Evolutionary conservation across 1,140 invertebrate genomes (phyloP), one percentile per base, ranked within the genome.

Genomic region (Apolygus lucorum): DNA sequence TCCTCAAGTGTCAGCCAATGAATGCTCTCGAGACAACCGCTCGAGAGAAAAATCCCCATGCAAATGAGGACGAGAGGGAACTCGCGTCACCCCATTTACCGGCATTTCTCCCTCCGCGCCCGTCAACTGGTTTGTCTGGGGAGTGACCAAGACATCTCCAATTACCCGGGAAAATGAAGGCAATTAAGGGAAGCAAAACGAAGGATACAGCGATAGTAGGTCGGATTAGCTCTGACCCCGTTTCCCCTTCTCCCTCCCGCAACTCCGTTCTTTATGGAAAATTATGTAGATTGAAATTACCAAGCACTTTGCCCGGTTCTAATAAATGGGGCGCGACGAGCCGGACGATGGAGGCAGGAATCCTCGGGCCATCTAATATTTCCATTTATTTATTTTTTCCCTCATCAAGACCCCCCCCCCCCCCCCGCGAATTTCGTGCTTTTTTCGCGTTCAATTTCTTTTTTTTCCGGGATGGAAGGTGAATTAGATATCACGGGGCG

Each of bases 221-320:
- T 42, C 4, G 34, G 34, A 42, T 42, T 42, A 59, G 54, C 13
- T 59, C 22, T 59, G 11, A 49, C 8, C 34, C 8, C 34, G 8
- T 49, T 49, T 49, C 34, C 34, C 17, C 34, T 49, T 17, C 34
- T 8, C 8, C 34, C 8, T 49, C 17, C 22, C 54, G 13, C n/a
- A n/a, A n/a, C n/a, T 13, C 54, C 54, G 22, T 59, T 59, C 11
- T 59, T 59, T 59, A 59, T 59, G 54, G 54, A 59, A 59, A 59
- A 59, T 59, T 59, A 59, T 59, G 54, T 21, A 59, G 54, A 59
- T 59, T 59, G 54, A 59, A 59, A 59, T 59, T 59, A 59, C 54
- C 54, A 24, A 13, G 11, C 54, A 59, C 54, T 59, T 59, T 59
- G 22, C 13, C 54, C 8, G 54, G 11, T 59, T 59, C 54, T 59